Percentiles rank a stretch among this genome's conserved stretches.
Conservation (phyloP, 2,888 invertebrate genomes). For the Sarcophaga carnaria region DNA sequence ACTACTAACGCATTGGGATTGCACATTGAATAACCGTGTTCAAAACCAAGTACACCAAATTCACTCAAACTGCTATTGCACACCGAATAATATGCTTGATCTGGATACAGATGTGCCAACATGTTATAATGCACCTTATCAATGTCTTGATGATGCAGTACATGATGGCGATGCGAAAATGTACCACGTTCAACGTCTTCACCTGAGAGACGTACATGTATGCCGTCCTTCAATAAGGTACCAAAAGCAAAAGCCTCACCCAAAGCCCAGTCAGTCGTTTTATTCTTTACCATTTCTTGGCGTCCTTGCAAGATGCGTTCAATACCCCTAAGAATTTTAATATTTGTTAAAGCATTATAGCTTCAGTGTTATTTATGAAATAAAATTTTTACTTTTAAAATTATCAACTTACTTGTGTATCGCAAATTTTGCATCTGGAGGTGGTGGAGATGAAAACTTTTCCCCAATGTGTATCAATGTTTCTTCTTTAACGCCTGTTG, state of each 20-base stretch:
- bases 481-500: constrained; percentile 87
- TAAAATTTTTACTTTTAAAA: background rate
- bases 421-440: constrained; percentile 85
- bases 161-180: constrained; percentile 97
- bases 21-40: constrained; percentile 98
- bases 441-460: constrained; percentile 86
- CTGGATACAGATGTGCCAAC: constrained; percentile 95
- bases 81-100: constrained; percentile 98
- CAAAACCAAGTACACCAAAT: constrained; percentile 94
- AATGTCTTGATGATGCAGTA: constrained; percentile 98
- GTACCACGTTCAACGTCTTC: constrained; percentile 99
- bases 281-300: constrained; percentile 94
- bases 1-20: constrained; percentile 98
- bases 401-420: constrained; percentile 83
- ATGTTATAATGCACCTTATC: constrained; percentile 95
- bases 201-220: constrained; percentile 96
- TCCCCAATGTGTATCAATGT: constrained; percentile 86
- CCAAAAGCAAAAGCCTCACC: constrained; percentile 99
- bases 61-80: constrained; percentile 99
- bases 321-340: constrained; percentile 85
- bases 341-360: background rate
- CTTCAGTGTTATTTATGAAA: background rate
- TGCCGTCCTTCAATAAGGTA: constrained; percentile 97
- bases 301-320: constrained; percentile 94
- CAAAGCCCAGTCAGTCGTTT: constrained; percentile 97